Evolutionary conservation across 2,797 vertebrate genomes (phyloP).

Genomic region (Coregonus suidteri): DNA sequence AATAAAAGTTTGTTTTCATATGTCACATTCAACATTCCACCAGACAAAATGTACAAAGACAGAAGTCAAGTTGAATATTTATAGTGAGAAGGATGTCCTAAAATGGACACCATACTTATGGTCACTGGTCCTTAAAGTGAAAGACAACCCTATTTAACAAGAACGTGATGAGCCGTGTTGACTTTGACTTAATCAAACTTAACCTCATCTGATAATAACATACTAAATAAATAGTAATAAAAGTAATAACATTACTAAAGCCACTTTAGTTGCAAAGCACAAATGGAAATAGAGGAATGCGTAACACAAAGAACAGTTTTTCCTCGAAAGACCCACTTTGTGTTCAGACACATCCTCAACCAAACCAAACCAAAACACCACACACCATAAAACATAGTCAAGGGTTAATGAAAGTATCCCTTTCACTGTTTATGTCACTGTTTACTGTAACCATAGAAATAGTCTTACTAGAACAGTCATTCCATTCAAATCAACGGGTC

Average conservation of each 20-base stretch:
- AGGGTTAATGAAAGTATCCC: not conserved
- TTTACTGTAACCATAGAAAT: not conserved
- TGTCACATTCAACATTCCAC: constrained; percentile 15
- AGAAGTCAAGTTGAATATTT: constrained; percentile 64
- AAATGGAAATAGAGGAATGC: not conserved
- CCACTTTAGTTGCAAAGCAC: not conserved
- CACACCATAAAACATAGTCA: constrained; percentile 23
- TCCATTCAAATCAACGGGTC: not conserved
- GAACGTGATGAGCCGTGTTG: constrained; percentile 60
- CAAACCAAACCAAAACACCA: constrained; percentile 19
- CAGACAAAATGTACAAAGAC: constrained; percentile 33
- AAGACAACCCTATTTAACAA: constrained; percentile 64
- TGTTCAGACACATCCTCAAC: not conserved
- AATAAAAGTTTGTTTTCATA: constrained; percentile 6
- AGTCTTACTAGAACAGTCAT: not conserved
- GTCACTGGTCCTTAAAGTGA: constrained; percentile 46
- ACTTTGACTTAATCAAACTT: constrained; percentile 4
- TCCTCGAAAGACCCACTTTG: constrained; percentile 15
- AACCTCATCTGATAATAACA: constrained; percentile 1
- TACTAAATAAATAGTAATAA: no score
- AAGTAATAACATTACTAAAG: no score
- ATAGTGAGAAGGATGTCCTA: constrained; percentile 50
- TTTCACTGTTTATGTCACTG: not conserved
- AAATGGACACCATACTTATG: constrained; percentile 47
- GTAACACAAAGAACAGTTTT: constrained; percentile 7